Base-by-base conservation (phyloP, 2,888 invertebrate genomes). In the Volucella zonaria region DNA sequence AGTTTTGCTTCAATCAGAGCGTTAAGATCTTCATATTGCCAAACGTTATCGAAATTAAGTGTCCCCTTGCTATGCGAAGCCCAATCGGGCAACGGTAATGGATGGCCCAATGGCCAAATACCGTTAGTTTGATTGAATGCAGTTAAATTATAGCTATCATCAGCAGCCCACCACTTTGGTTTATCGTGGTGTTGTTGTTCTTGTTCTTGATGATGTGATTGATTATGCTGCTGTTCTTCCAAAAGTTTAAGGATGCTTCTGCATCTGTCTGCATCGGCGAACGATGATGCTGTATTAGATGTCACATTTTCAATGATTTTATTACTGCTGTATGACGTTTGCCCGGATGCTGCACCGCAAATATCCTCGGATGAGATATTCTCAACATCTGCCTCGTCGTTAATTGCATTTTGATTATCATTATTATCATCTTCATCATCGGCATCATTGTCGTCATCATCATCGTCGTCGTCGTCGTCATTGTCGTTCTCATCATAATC, bases 61-160 rank as follows among this genome's bases (percentile, higher is more conserved):
- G 92, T 92, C 87, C 92, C 92, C 89, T 93, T 93, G 38, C 89
- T 88, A 54, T 90, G 87, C 67, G 92, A 90, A 86, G 93, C 93
- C 95, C 96, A 97, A 91, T 95, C 93, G 86, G 97, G 97, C 92
- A 95, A 93, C 89, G 97, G 95, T 89, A 96, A 92, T 83, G 95
- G 95, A 91, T 95, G 94, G 87, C 94, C 94, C 89, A 93, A 91
- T 59, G 95, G 95, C 95, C 95, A 95, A 76, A 92, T 92, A 40
- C 93, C 93, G 85, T 93, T 92, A 18, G 91, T 90, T 89, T 94
- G 93, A 87, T 92, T 91, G 86, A 90, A 92, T 87, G 91, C 91
- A 85, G 88, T 89, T 88, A 92, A 89, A 89, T 92, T 91, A 66
- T 92, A 92, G 86, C 90, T 90, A 88, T 92, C 92, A 45, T 88